phyloP scores from a whole-genome alignment of 53 echinoderm and acorn worm genomes.

The Paelopatides confundens region DNA sequence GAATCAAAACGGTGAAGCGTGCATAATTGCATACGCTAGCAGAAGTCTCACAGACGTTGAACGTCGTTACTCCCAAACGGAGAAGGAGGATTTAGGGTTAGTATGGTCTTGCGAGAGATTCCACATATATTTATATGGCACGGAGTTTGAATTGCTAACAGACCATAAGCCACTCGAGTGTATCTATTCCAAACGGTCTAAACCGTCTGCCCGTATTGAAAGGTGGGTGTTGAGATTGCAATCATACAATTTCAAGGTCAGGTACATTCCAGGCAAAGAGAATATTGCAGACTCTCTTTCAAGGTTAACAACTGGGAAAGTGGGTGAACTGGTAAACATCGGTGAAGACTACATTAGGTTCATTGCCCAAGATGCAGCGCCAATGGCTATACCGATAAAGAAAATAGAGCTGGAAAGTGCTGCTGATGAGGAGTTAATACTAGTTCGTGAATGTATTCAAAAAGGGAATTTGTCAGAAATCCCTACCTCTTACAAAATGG shows the following conservation, averaged over 20 bases:
- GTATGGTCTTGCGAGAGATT: conserved; percentile 14
- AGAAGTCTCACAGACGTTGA: background rate
- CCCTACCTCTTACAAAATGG: too few species aligned
- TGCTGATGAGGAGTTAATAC: too few species aligned
- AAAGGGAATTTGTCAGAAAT: too few species aligned
- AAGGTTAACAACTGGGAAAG: too few species aligned
- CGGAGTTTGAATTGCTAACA: conserved; percentile 1
- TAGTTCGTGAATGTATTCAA: too few species aligned
- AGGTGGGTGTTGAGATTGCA: conserved; percentile 63
- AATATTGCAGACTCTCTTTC: conserved; percentile 85
- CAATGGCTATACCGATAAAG: too few species aligned
- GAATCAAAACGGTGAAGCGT: background rate
- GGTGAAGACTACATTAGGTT: too few species aligned
- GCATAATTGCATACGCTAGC: conserved; percentile 9
- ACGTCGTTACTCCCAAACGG: conserved; percentile 15
- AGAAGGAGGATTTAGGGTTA: background rate
- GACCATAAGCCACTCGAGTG: conserved; percentile 48
- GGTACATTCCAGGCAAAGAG: conserved; percentile 68
- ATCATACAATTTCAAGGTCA: conserved; percentile 64
- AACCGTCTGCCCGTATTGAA: conserved; percentile 72
- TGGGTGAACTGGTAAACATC: too few species aligned
- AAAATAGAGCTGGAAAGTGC: too few species aligned
- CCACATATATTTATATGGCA: background rate
- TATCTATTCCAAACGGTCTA: conserved; percentile 55
- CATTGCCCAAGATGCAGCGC: too few species aligned